A percentile compares a stretch with the other conserved stretches of the same genome.
Evolutionary conservation across 2,113 vertebrate genomes (phyloP).

Genomic region (Bagarius yarrelli): DNA sequence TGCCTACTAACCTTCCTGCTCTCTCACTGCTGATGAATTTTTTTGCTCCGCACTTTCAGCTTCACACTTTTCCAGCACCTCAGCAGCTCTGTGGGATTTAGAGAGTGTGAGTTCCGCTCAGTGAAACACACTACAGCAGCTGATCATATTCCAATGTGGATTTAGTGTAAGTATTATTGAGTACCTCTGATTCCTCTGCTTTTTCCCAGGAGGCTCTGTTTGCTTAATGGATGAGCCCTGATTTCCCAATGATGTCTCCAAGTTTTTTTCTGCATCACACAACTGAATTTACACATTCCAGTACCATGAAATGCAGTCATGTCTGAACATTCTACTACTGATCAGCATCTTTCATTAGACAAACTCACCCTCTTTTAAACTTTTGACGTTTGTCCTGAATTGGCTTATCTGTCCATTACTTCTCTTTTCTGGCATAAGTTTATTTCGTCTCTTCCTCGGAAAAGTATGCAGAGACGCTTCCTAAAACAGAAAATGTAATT

Average conservation of each 20-base stretch:
- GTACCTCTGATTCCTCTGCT: slow-evolving; percentile 49
- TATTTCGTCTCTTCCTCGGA: slow-evolving; percentile 70
- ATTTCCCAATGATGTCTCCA: slow-evolving; percentile 4
- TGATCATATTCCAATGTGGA: neutral
- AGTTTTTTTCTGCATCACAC: slow-evolving; percentile 19
- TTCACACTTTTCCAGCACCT: slow-evolving; percentile 3
- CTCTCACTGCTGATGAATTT: neutral
- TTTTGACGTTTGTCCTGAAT: slow-evolving; percentile 13
- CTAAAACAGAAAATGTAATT: slow-evolving; percentile 40
- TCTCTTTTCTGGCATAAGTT: slow-evolving; percentile 48
- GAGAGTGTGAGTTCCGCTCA: neutral
- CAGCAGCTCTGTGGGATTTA: slow-evolving; percentile 31
- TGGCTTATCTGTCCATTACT: slow-evolving; percentile 53
- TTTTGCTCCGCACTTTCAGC: slow-evolving; percentile 10
- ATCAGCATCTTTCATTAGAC: neutral
- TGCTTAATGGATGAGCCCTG: slow-evolving; percentile 23
- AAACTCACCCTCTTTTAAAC: slow-evolving; percentile 18
- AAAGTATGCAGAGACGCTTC: slow-evolving; percentile 56
- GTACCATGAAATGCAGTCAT: neutral
- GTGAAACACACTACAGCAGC: neutral
- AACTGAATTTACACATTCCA: neutral
- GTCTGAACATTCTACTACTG: neutral
- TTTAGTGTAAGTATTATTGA: neutral
- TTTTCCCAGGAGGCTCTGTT: slow-evolving; percentile 47
- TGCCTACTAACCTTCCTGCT: slow-evolving; percentile 39